phyloP scores from a whole-genome alignment of 2,113 vertebrate genomes.

The Emydocephalus ijimae region DNA sequence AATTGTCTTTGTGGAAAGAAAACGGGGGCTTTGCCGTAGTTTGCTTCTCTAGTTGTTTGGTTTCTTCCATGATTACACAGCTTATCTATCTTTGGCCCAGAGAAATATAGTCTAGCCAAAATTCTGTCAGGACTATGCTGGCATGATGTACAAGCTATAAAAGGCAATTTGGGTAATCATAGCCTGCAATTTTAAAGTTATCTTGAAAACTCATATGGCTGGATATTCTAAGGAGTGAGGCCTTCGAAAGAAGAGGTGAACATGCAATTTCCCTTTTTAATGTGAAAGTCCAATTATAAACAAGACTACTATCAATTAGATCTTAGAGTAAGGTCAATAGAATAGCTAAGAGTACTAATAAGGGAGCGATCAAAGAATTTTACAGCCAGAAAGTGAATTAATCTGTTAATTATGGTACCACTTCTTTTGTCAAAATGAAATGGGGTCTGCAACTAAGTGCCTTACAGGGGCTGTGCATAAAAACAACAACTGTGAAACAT shows the following conservation, averaged over 20 bases:
- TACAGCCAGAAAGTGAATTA: slow-evolving; percentile 10
- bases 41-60: neutral
- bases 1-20: neutral
- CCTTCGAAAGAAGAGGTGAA: slow-evolving; percentile 16
- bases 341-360: slow-evolving; percentile 14
- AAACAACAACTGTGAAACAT: neutral
- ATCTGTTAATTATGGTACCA: slow-evolving; percentile 28
- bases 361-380: slow-evolving; percentile 1
- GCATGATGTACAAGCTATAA: neutral
- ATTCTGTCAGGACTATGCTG: neutral
- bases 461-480: neutral
- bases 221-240: neutral
- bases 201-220: neutral
- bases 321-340: neutral
- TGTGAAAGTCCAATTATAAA: slow-evolving; percentile 24
- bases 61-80: neutral
- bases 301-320: slow-evolving; percentile 1
- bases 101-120: neutral
- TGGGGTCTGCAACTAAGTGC: neutral
- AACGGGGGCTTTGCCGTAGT: neutral
- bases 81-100: neutral
- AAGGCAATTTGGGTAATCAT: neutral
- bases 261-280: slow-evolving; percentile 30
- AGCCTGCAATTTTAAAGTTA: neutral
- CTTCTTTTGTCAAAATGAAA: neutral